Base-by-base conservation (phyloP, 2,797 vertebrate species). In the Catostomus latipinnis region DNA sequence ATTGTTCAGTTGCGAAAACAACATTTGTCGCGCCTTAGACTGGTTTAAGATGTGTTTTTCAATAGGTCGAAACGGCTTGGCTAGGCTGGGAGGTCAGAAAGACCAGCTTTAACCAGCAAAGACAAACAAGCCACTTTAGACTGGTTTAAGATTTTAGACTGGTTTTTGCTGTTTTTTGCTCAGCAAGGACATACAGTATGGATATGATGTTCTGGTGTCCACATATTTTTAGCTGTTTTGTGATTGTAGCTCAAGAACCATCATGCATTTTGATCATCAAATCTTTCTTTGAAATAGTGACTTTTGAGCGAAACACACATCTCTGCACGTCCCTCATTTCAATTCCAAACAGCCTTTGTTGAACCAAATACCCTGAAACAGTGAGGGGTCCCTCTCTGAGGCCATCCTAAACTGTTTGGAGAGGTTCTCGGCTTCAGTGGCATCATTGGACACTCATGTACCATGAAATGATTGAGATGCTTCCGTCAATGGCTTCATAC, bases 381-480 rank as follows among this genome's bases (percentile, higher is more conserved):
- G 13, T 74, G 16, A 61, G 57, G 18, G 72, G 53, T 43, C 82
- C 69, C 74, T 77, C 82, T 73, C 43, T 81, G 70, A 73, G 74
- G 54, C 82, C 68, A 80, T 65, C 74, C 80, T 81, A 78, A 84
- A 85, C 82, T 84, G 80, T 86, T 85, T 85, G 81, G 83, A 85
- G 75, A 84, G 69, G 57, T 74, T 82, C 71, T 86, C 48, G 45
- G 76, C 87, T 81, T 70, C 82, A 83, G 77, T 53, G 68, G 62
- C 73, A 83, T 68, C 84, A 53, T 54, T 45, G 79, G 74, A 53
- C 78, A 76, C 83, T 90, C 83, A 86, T 87, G 83, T 78, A 71
- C 84, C 85, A 81, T 88, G 84, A 89, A 88, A 89, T 87, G 82
- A 84, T 84, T 76, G 82, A 81, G 80, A 78, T 69, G 65, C 67